Percentiles rank a stretch among this genome's conserved stretches.
Evolutionary conservation across 2,888 invertebrate species (phyloP).

Genomic region (Caenorhabditis sinica): DNA sequence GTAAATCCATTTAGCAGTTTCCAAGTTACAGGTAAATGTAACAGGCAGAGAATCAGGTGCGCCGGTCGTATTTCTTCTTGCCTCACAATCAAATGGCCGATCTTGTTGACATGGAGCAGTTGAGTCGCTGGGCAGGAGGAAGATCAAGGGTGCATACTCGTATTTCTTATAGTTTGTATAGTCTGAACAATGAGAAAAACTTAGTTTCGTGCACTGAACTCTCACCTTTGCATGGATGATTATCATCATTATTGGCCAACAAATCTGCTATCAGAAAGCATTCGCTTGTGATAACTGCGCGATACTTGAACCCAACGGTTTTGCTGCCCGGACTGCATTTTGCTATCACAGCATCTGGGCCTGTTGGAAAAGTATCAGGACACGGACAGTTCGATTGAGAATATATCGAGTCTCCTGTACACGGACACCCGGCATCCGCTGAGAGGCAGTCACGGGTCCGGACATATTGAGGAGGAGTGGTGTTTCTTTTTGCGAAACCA

Average conservation of each 20-base stretch:
- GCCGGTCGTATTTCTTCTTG: not conserved
- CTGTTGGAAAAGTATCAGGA: not conserved
- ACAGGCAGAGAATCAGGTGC: not conserved
- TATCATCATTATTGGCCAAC: too few relatives aligned
- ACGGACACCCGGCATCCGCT: not conserved
- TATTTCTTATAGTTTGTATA: not conserved
- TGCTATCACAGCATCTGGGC: not conserved
- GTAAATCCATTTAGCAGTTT: constrained; percentile 6
- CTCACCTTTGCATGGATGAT: too few relatives aligned
- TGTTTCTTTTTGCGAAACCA: not conserved
- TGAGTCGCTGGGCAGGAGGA: not conserved
- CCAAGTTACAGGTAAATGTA: constrained; percentile 25
- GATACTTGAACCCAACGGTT: too few relatives aligned
- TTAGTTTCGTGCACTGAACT: too few relatives aligned
- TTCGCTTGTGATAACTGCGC: too few relatives aligned
- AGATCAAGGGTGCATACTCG: not conserved
- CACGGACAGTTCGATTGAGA: constrained; percentile 17
- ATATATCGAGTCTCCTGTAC: not conserved
- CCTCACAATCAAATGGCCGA: constrained; percentile 26
- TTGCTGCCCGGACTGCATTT: too few relatives aligned
- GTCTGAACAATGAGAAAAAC: too few relatives aligned
- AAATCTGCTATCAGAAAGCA: too few relatives aligned
- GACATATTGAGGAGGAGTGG: too few relatives aligned
- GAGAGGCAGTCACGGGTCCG: constrained; percentile 8
- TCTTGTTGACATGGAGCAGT: not conserved